Evolutionary conservation across 2,113 vertebrate genomes (phyloP), one percentile per base, ranked within the genome.

Genomic region (Panthera tigris): DNA sequence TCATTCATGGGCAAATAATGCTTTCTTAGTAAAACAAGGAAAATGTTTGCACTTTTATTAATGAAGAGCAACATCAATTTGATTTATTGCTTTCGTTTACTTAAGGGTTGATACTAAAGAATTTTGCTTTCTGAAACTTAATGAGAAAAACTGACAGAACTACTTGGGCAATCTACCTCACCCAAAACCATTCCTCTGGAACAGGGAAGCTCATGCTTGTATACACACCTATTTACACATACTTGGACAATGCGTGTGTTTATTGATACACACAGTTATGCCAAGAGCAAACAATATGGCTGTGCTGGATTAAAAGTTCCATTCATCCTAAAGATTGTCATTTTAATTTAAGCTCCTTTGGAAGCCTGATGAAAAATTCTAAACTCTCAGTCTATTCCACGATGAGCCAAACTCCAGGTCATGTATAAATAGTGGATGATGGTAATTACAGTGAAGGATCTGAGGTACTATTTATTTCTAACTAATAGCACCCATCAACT

Each of bases 401-500:
- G 33, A 15, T 36, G 4, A 98, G 76, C 68, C 0, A 3, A 97
- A 94, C 31, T 93, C 79, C 82, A 97, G 97, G 89, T 95, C 86
- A 97, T 85, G 18, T 94, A 95, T 8, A 19, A 89, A 85, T 36
- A 89, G 50, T 91, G 95, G 98, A 98, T 96, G 97, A 97, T 97
- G 95, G 69, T 97, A 98, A 98, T 98, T 98, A 98, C 61, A 98
- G 89, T 97, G 80, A 98, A 98, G 88, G 39, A 97, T 96, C 78
- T 98, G 95, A 93, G 89, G 94, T 97, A 91, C 96, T 98, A 98
- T 98, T 98, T 98, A 98, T 98, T 98, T 98, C 96, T 97, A 97
- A 95, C 74, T 82, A 98, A 95, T 89, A 98, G 95, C 52, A 96
- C 83, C 97, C 98, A 98, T 98, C 97, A 98, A 98, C 94, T 97